Base-by-base conservation (phyloP, 2,888 invertebrate genomes). In the Ashinkailepas kermadecensis region DNA sequence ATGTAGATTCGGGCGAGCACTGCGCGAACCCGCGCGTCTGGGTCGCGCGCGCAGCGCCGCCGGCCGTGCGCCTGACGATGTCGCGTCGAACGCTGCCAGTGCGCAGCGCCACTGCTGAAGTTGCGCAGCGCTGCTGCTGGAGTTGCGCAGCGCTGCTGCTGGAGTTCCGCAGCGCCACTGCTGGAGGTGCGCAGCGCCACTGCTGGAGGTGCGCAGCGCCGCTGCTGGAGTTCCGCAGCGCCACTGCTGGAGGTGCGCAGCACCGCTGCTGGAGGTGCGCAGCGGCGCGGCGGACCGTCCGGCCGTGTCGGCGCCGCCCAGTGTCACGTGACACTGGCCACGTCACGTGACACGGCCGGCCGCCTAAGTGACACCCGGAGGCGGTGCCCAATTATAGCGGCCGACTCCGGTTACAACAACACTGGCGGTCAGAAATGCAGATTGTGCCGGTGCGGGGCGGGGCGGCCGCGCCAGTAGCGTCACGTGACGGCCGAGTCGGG, bases 381-480 rank as follows among this genome's bases (percentile, higher is more conserved):
- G 67, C 67, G 25, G 67, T 18, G 67, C n/a, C 67, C 67, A 67
- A 67, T 67, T 67, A 67, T 25, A 67, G 67, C n/a, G 67, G 67
- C 25, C 67, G 9, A 25, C 12, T 67, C 67, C 3, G 4, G n/a
- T 67, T 67, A 67, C 67, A 67, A 67, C 67, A 67, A 67, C 67
- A 67, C 39, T 39, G 25, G 25, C 25, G 25, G 67, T 25, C 18
- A 62, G 62, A 62, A 62, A 62, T 62, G 62, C 62, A 13, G 62
- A 13, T 13, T 18, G 13, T 15, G 18, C 7, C 62, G 18, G 62
- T 39, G 39, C 2, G 39, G 39, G 39, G 39, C 2, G 39, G 39
- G 39, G 39, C 39, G 39, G 39, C 39, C 39, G 39, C 39, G 4
- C 39, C 39, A 39, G 39, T 39, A 1, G 39, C 39, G 39, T 39